phyloP scores from a whole-genome alignment of 2,797 vertebrate genomes.

The Neosalanx taihuensis region DNA sequence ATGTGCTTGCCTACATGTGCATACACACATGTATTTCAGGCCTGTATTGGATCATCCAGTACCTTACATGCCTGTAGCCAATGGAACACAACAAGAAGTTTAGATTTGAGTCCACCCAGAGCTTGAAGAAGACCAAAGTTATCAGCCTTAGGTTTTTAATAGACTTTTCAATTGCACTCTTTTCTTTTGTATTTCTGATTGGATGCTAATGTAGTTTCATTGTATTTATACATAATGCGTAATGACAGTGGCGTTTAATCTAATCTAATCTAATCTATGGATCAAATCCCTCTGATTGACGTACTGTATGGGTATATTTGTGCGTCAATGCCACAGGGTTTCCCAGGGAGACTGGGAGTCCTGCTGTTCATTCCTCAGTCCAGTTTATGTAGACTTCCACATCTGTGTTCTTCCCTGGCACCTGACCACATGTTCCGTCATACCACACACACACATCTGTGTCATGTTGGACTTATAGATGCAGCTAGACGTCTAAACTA shows the following conservation, averaged over 20 bases:
- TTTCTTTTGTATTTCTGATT: too few species aligned
- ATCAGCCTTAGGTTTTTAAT: neutral
- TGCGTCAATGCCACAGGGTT: slow-evolving; percentile 15
- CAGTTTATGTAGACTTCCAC: slow-evolving; percentile 63
- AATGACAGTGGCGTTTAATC: too few species aligned
- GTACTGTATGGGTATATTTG: neutral
- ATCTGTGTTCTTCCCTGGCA: slow-evolving; percentile 55
- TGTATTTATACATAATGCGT: too few species aligned
- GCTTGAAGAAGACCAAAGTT: neutral
- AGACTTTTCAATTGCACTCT: neutral
- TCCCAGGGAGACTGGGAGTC: slow-evolving; percentile 43
- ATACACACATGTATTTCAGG: neutral
- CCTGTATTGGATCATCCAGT: neutral
- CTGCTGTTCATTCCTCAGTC: slow-evolving; percentile 61
- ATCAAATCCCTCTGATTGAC: neutral
- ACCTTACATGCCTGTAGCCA: neutral
- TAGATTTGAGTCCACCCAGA: neutral
- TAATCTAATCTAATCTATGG: too few species aligned
- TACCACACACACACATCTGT: slow-evolving; percentile 47
- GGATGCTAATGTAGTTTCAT: too few species aligned
- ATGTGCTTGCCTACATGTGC: neutral
- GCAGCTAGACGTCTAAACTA: slow-evolving; percentile 35
- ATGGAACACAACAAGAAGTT: neutral
- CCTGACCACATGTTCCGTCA: slow-evolving; percentile 41
- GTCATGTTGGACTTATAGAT: slow-evolving; percentile 40